These are phyloP conservation scores for Melanerpes formicivorus DNA, from an alignment of 2,113 vertebrate species.

Conservation along the genomic window DNA sequence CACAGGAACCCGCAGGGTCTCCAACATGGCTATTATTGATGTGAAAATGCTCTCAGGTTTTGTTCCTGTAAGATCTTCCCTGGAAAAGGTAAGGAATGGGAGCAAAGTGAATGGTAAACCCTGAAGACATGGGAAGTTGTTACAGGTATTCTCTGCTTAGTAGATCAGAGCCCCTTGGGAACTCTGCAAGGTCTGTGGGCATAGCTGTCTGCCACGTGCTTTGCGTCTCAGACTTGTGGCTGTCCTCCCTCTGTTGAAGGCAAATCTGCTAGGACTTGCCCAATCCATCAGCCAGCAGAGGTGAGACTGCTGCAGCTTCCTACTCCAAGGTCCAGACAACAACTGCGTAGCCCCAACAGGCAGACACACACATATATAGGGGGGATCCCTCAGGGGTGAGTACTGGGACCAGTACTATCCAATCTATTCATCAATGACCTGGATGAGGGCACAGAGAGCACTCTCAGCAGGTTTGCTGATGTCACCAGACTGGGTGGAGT, in stretches of 20 bases:
- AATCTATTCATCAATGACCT: too few relatives aligned
- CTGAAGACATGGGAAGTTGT: neutral
- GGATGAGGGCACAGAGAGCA: too few relatives aligned
- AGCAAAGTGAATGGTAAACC: neutral
- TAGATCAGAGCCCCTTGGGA: neutral
- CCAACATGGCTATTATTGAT: constrained; percentile 74
- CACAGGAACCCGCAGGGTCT: constrained; percentile 32
- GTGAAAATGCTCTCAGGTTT: constrained; percentile 80
- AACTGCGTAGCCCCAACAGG: neutral
- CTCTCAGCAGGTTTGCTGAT: too few relatives aligned
- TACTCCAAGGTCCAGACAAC: neutral
- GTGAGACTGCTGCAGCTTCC: neutral
- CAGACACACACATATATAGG: neutral
- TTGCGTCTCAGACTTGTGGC: neutral
- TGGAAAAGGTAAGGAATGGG: constrained; percentile 58
- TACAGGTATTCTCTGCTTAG: neutral
- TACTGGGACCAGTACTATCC: too few relatives aligned
- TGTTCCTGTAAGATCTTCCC: constrained; percentile 57
- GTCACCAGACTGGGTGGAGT: too few relatives aligned
- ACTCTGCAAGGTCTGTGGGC: neutral
- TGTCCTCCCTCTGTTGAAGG: neutral
- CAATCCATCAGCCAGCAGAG: neutral
- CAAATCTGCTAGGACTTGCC: neutral
- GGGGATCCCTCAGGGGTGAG: too few relatives aligned
- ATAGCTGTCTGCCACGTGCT: neutral